phyloP scores from a whole-genome alignment of 2,113 vertebrate genomes.

The Scartelaos histophorus region DNA sequence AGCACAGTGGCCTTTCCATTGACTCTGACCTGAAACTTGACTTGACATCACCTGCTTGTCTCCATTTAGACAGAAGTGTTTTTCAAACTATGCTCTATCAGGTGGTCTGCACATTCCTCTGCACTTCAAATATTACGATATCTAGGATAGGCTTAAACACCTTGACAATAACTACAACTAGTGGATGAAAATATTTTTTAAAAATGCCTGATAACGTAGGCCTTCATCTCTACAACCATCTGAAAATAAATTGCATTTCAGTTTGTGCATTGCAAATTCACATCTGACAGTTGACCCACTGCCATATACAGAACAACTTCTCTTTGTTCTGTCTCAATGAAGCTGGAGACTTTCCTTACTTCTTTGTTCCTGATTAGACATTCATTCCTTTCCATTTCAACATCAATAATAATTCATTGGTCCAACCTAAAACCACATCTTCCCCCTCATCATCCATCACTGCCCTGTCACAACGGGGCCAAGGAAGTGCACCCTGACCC shows the following conservation, averaged over 20 bases:
- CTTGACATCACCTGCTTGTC: too few species aligned
- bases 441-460: conserved; percentile 58
- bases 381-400: conserved; percentile 32
- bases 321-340: conserved; percentile 13
- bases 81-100: too few species aligned
- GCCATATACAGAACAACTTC: conserved; percentile 8
- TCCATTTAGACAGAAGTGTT: too few species aligned
- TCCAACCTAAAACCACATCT: conserved; percentile 33
- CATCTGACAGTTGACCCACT: conserved; percentile 14
- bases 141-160: too few species aligned
- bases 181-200: not conserved
- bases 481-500: conserved; percentile 32
- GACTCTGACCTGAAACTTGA: too few species aligned
- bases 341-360: conserved; percentile 4
- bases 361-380: conserved; percentile 22
- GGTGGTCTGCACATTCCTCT: too few species aligned
- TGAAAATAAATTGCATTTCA: not conserved
- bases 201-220: not conserved
- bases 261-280: not conserved
- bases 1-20: too few species aligned
- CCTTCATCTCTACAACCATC: not conserved
- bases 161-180: not conserved
- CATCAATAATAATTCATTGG: conserved; percentile 37
- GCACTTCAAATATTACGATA: too few species aligned
- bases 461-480: conserved; percentile 34